These are phyloP conservation scores for Apistogramma diplotaenia DNA, from an alignment of 2,113 vertebrate species.

Conservation along the genomic window DNA sequence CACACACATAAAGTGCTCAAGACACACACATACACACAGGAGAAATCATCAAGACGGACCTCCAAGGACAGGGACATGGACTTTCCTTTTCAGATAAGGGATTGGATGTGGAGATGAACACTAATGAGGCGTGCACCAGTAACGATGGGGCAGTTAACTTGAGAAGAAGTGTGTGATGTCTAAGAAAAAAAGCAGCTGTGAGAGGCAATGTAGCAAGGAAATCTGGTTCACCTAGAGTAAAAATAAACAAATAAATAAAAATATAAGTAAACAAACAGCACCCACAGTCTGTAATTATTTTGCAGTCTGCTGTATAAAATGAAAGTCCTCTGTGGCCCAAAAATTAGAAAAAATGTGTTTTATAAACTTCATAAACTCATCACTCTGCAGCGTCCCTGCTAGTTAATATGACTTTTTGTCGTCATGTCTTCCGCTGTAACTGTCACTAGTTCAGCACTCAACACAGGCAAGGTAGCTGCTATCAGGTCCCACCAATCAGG, in stretches of 20 bases:
- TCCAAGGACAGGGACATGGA: conserved; percentile 36
- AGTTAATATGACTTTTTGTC: background rate
- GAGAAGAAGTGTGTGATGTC: background rate
- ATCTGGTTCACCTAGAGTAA: background rate
- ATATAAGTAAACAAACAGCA: background rate
- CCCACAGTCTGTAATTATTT: background rate
- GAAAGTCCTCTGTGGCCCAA: background rate
- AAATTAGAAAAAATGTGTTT: background rate
- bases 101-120: background rate
- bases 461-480: conserved; percentile 6
- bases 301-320: background rate
- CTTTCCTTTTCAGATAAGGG: conserved; percentile 40
- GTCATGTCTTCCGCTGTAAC: background rate
- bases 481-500: conserved; percentile 47
- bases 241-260: background rate
- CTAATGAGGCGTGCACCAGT: background rate
- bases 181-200: background rate
- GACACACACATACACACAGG: conserved; percentile 7
- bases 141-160: background rate
- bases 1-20: conserved; percentile 26
- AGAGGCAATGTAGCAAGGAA: background rate
- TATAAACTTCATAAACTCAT: background rate
- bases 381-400: background rate
- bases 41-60: conserved; percentile 55
- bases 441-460: background rate